Base-by-base conservation (phyloP, 2,113 vertebrate genomes). In the Atrichornis clamosus region DNA sequence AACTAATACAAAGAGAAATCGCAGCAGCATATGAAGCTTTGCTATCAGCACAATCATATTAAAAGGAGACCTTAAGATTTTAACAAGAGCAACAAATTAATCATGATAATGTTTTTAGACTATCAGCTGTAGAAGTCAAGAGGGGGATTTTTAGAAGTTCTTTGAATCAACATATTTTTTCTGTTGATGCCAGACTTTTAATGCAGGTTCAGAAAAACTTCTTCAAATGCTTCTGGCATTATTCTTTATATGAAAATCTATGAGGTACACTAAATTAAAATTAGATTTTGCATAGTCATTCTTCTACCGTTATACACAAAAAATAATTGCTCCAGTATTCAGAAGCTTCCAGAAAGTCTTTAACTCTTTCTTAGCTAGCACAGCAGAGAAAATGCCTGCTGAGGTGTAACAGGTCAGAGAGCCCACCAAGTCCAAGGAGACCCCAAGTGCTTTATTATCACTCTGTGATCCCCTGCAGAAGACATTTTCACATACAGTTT, bases 1-100 rank as follows among this genome's bases (percentile, higher is more conserved):
- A 95, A 92, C 55, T 92, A 93, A 92, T 82, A 83, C 3, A 69
- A 17, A 92, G 17, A 42, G 67, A 44, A 96, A 93, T 84, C 76
- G 83, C 68, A 92, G 23, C 47, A 92, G 68, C 27, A 37, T 39
- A 39, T 15, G 15, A 89, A 90, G 55, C 53, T 62, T 37, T 86
- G 41, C 79, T 89, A 81, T 74, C 68, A 93, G 47, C 52, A 89
- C 16, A 55, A 67, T 74, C 83, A 74, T 77, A 70, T 81, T 80
- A 84, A 89, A 76, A 90, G 35, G 24, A 84, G 18, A 89, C 52
- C 27, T 90, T 52, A 70, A 56, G 30, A 68, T 86, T 68, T 88
- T 67, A 74, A 56, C 17, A 90, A 74, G 70, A 91, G 85, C 35
- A 93, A 83, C 59, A 88, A 95, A 95, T 77, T 70, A 92, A 56